phyloP scores from a whole-genome alignment of 2,888 invertebrate genomes.

The Caenorhabditis angaria region DNA sequence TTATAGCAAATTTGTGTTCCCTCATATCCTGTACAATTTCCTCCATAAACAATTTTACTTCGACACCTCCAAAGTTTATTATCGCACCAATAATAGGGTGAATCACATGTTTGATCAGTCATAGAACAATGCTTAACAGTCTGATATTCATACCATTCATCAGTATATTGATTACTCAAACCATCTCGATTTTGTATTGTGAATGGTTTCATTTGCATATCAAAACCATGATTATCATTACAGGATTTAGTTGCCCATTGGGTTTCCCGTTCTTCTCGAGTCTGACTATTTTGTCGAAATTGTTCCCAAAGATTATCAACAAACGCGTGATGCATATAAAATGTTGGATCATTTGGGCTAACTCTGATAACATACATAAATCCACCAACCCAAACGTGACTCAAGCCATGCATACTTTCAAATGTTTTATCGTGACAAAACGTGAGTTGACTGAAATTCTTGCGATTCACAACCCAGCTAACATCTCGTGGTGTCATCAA shows the following conservation, averaged over 20 bases:
- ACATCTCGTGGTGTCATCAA: conserved; percentile 65
- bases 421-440: conserved; percentile 71
- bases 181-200: conserved; percentile 67
- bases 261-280: conserved; percentile 61
- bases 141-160: conserved; percentile 69
- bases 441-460: conserved; percentile 61
- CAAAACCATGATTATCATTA: conserved; percentile 60
- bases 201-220: conserved; percentile 71
- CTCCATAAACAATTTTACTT: conserved; percentile 61
- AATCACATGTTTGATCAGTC: conserved; percentile 56
- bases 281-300: conserved; percentile 66
- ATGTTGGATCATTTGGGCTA: conserved; percentile 62
- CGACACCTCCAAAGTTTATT: conserved; percentile 60
- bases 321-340: conserved; percentile 71
- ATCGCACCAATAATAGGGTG: conserved; percentile 66
- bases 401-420: conserved; percentile 69
- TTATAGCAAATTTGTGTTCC: conserved; percentile 67
- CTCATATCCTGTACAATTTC: conserved; percentile 69
- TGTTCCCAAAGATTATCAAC: conserved; percentile 71
- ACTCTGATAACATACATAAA: conserved; percentile 71
- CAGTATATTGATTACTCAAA: conserved; percentile 68
- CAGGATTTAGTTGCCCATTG: conserved; percentile 67
- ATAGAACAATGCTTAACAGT: conserved; percentile 63
- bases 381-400: conserved; percentile 72
- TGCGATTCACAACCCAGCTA: conserved; percentile 63